Percentiles rank a stretch among this genome's conserved stretches.
These are phyloP conservation scores for Vireo griseus DNA, from an alignment of 2,797 vertebrate species.

Conservation along the genomic window DNA sequence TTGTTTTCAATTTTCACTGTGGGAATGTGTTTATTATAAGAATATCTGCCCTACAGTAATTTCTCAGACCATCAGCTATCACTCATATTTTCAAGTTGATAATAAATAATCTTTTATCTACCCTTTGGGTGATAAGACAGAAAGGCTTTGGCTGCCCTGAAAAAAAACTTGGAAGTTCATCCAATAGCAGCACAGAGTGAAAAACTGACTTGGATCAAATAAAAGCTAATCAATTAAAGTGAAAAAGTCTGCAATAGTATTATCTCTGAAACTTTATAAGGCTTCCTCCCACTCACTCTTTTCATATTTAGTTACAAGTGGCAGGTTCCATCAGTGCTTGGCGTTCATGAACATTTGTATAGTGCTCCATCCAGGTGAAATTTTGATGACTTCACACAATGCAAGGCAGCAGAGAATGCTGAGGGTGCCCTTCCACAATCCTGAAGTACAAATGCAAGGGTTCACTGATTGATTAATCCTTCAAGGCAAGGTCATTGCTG, in stretches of 20 bases:
- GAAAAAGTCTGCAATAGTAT: background rate
- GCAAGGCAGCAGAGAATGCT: background rate
- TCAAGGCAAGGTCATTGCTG: background rate
- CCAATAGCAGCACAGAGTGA: background rate
- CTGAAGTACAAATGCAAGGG: background rate
- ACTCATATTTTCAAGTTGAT: background rate
- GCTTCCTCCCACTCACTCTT: fast-evolving
- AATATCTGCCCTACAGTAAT: background rate
- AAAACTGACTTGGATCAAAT: background rate
- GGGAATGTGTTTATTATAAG: background rate
- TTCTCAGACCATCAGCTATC: background rate
- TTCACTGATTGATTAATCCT: background rate
- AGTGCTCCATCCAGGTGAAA: background rate
- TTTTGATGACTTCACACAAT: background rate
- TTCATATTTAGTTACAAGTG: background rate
- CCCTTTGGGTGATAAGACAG: background rate
- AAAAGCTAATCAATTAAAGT: background rate
- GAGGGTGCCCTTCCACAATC: background rate
- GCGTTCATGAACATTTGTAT: background rate
- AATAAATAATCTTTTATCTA: background rate
- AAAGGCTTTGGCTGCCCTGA: background rate
- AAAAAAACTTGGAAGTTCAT: background rate
- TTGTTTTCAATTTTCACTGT: background rate
- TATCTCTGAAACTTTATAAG: background rate
- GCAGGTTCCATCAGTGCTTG: background rate